Evolutionary conservation across 1,140 invertebrate species (phyloP), one percentile per base, ranked within the genome.

Genomic region (Nasonia longicornis): DNA sequence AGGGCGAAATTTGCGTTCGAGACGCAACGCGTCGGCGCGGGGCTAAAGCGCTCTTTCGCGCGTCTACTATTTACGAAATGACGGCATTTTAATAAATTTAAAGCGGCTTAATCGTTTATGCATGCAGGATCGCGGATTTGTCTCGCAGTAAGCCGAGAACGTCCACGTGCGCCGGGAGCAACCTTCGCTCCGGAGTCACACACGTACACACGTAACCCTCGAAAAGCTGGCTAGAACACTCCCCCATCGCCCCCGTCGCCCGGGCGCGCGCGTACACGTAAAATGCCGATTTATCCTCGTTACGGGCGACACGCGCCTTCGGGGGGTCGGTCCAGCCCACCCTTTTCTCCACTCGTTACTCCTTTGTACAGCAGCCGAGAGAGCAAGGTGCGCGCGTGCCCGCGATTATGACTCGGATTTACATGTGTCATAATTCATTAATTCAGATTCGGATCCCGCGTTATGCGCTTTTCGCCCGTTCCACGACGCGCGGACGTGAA

Each of bases 71-170:
- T 20, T 3, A 58, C 26, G 85, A 88, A 87, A 89, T 89, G 88
- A 90, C 87, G 87, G 89, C 86, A 87, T 90, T 91, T 91, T 90
- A 89, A 90, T 90, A 90, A 90, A 90, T 91, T 89, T 90, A 88
- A 87, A 88, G 87, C 89, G 85, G 88, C 87, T 90, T 88, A 89
- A 91, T 91, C 88, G 87, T 87, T 91, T 91, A 91, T 91, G 89
- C 90, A 90, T 90, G 89, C 89, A 90, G 89, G 87, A 90, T 89
- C 89, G 87, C 85, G 88, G 89, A 91, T 91, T 91, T 90, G 89
- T 90, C 89, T 88, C 64, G 90, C 84, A 85, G 87, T 90, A 90
- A 90, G 88, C 89, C 90, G 89, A 90, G 89, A 91, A 90, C 89
- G 89, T 90, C 89, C 90, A 90, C 89, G 89, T 90, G 89, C 88